Evolutionary conservation across 1,140 invertebrate species (phyloP).

Genomic region (Drosophila nigrodunni): DNA sequence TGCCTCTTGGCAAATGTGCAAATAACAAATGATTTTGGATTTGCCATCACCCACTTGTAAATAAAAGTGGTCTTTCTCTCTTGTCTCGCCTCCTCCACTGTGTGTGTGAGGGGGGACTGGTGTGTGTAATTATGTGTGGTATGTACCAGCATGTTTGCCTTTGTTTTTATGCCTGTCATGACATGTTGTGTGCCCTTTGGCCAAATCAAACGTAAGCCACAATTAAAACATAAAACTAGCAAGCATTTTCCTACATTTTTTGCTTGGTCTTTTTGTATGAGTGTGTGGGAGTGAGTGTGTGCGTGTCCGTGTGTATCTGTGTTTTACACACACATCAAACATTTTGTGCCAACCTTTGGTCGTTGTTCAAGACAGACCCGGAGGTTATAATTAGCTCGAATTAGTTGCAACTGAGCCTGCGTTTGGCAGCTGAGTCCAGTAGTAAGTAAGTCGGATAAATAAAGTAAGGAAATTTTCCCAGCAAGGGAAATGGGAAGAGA

Average conservation of each 20-base stretch:
- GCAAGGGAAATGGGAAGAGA: background rate
- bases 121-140: slow-evolving; percentile 50
- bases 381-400: slow-evolving; percentile 71
- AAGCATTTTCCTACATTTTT: slow-evolving; percentile 8
- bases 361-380: slow-evolving; percentile 45
- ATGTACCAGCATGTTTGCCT: slow-evolving; percentile 73
- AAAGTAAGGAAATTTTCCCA: background rate
- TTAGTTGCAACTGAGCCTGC: slow-evolving; percentile 70
- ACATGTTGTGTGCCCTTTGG: slow-evolving; percentile 67
- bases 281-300: background rate
- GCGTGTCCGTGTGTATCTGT: slow-evolving; percentile 12
- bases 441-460: background rate
- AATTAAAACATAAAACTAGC: slow-evolving; percentile 77
- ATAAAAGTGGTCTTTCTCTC: slow-evolving; percentile 59
- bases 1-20: slow-evolving; percentile 77
- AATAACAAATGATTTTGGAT: slow-evolving; percentile 80
- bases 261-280: slow-evolving; percentile 2
- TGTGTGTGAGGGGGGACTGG: slow-evolving; percentile 9
- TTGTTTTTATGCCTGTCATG: slow-evolving; percentile 79
- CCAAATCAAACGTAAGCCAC: slow-evolving; percentile 80
- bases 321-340: slow-evolving; percentile 65
- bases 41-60: slow-evolving; percentile 77
- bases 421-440: slow-evolving; percentile 59
- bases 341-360: slow-evolving; percentile 46
- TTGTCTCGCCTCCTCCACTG: no score